These are phyloP conservation scores for Chironex yamaguchii DNA, from an alignment of 30 jellyfish, hydroid and myxozoan species.

Conservation along the genomic window DNA sequence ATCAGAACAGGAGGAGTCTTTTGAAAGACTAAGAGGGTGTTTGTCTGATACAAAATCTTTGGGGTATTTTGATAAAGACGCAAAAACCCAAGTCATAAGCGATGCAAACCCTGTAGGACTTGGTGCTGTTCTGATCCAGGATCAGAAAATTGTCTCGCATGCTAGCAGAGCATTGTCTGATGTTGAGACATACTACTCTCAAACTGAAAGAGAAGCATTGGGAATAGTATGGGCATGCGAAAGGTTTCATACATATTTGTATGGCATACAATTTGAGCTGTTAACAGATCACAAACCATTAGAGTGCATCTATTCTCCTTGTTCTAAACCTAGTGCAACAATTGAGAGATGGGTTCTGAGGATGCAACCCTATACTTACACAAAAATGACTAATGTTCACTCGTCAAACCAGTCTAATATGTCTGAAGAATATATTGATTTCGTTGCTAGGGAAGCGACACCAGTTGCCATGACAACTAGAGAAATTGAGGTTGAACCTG, in stretches of 20 bases:
- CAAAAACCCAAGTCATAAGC: slow-evolving; percentile 40
- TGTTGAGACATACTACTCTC: slow-evolving; percentile 60
- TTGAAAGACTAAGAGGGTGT: slow-evolving; percentile 27
- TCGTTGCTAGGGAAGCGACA: neutral
- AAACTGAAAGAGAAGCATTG: slow-evolving; percentile 68
- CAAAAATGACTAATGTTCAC: no score
- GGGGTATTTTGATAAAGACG: slow-evolving; percentile 48
- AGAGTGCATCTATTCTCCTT: slow-evolving; percentile 47
- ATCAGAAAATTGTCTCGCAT: slow-evolving; percentile 24
- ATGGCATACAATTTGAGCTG: slow-evolving; percentile 68
- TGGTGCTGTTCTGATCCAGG: slow-evolving; percentile 69
- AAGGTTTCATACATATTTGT: slow-evolving; percentile 55
- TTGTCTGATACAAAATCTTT: slow-evolving; percentile 24
- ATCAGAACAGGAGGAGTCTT: slow-evolving; percentile 53
- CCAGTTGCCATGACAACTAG: neutral
- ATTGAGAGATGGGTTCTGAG: slow-evolving; percentile 43
- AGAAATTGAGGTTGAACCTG: neutral
- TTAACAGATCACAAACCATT: slow-evolving; percentile 70
- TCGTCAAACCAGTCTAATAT: no score
- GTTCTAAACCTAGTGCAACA: slow-evolving; percentile 55
- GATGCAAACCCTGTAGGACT: slow-evolving; percentile 74
- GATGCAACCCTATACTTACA: slow-evolving; percentile 39
- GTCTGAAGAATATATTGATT: neutral
- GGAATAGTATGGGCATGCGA: slow-evolving; percentile 70
- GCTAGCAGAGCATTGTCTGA: slow-evolving; percentile 57